phyloP scores from a whole-genome alignment of 2,113 vertebrate species.

The Trematomus loennbergii region DNA sequence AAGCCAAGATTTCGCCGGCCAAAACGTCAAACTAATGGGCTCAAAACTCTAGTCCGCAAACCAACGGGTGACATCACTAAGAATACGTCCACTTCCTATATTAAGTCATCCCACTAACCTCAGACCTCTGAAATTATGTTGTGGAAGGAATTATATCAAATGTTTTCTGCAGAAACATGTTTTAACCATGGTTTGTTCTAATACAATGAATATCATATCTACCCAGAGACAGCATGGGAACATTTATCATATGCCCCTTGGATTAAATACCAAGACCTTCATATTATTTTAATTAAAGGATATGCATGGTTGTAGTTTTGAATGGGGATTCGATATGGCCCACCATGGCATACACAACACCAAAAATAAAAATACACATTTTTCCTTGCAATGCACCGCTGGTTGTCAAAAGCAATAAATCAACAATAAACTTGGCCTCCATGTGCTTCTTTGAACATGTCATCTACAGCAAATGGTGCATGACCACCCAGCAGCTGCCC shows the following conservation, averaged over 20 bases:
- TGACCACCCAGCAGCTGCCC: constrained; percentile 44
- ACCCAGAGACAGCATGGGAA: background rate
- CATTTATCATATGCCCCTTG: constrained; percentile 7
- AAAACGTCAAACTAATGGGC: too few relatives aligned
- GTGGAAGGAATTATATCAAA: constrained; percentile 22
- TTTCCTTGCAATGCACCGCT: constrained; percentile 30
- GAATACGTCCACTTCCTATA: too few relatives aligned
- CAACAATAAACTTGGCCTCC: constrained; percentile 28
- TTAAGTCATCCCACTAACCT: constrained; percentile 24
- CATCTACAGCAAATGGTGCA: constrained; percentile 47
- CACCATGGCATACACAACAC: constrained; percentile 32
- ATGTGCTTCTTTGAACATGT: constrained; percentile 50
- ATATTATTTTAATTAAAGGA: constrained; percentile 44
- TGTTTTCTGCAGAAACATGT: background rate
- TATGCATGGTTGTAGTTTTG: constrained; percentile 25
- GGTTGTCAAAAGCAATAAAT: constrained; percentile 54
- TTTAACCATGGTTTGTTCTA: constrained; percentile 8
- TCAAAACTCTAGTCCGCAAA: too few relatives aligned
- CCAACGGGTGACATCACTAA: too few relatives aligned
- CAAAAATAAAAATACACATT: constrained; percentile 48
- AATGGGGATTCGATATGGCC: constrained; percentile 6
- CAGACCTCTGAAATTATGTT: constrained; percentile 19
- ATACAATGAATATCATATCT: background rate
- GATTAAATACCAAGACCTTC: constrained; percentile 22
- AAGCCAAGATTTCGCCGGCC: too few relatives aligned